phyloP scores from a whole-genome alignment of 2,888 invertebrate genomes.

The Cosmorhoe ocellata region DNA sequence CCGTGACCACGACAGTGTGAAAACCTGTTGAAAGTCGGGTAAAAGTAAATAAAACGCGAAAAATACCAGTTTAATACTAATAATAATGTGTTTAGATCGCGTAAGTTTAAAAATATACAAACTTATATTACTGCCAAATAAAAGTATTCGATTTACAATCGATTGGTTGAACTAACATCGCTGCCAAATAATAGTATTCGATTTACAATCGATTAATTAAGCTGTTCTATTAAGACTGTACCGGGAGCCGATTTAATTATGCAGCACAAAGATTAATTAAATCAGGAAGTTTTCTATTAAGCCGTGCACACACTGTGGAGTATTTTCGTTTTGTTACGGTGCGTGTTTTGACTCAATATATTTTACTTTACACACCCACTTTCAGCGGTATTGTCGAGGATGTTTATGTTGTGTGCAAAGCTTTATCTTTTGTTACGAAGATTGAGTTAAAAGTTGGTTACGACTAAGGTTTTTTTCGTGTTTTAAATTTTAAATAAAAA shows the following conservation, averaged over 20 bases:
- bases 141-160: no score
- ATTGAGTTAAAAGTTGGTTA: constrained; percentile 1
- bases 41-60: no score
- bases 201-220: neutral
- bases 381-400: constrained; percentile 7
- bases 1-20: no score
- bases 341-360: constrained; percentile 22
- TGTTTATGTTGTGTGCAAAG: constrained; percentile 15
- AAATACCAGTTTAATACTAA: no score
- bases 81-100: no score
- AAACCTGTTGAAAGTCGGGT: no score
- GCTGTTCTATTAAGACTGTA: neutral
- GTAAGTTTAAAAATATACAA: no score
- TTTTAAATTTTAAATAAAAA: neutral
- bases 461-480: neutral
- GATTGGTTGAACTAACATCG: no score
- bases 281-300: constrained; percentile 31
- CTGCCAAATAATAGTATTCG: no score
- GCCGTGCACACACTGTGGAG: constrained; percentile 17
- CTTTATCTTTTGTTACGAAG: constrained; percentile 7
- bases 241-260: constrained; percentile 27
- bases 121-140: no score
- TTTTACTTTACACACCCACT: constrained; percentile 19
- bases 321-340: constrained; percentile 14
- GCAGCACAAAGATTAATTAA: constrained; percentile 30